These are phyloP conservation scores for Abrostola tripartita DNA, from an alignment of 2,888 invertebrate species.

Conservation along the genomic window DNA sequence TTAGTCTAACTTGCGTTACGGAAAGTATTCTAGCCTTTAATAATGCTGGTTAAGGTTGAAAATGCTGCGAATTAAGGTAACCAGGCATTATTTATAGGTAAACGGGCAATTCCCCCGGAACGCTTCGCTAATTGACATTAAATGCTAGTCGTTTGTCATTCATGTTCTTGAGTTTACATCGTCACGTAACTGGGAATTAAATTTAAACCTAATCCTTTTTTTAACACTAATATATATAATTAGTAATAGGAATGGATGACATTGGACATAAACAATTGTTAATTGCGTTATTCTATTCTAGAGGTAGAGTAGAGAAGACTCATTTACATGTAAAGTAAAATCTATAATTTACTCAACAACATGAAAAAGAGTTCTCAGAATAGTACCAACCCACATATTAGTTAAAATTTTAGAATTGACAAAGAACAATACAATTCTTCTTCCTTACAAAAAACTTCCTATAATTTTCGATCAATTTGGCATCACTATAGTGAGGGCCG, in stretches of 20 bases:
- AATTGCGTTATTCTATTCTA: background rate
- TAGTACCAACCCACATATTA: no score
- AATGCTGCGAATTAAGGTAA: conserved; percentile 48
- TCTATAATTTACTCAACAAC: no score
- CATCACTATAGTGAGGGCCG: conserved; percentile 48
- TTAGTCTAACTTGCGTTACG: conserved; percentile 17
- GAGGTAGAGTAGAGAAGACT: background rate
- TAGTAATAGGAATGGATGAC: conserved; percentile 17
- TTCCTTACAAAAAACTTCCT: conserved; percentile 10
- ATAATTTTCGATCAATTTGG: conserved; percentile 61
- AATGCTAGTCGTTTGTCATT: conserved; percentile 78
- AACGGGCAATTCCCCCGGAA: conserved; percentile 65
- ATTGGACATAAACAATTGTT: background rate
- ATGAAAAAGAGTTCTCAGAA: no score
- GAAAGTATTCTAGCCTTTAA: conserved; percentile 34
- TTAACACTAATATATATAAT: conserved; percentile 41
- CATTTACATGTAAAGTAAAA: background rate
- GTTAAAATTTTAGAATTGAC: no score
- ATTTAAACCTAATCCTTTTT: conserved; percentile 51
- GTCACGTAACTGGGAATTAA: conserved; percentile 68
- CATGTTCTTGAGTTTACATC: conserved; percentile 69
- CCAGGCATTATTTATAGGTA: conserved; percentile 68
- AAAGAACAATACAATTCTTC: background rate
- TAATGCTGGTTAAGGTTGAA: conserved; percentile 51
- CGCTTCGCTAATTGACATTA: conserved; percentile 82